Percentiles rank a stretch among this genome's conserved stretches.
Conservation (phyloP, 2,113 vertebrate species). For the Xiphophorus maculatus region DNA sequence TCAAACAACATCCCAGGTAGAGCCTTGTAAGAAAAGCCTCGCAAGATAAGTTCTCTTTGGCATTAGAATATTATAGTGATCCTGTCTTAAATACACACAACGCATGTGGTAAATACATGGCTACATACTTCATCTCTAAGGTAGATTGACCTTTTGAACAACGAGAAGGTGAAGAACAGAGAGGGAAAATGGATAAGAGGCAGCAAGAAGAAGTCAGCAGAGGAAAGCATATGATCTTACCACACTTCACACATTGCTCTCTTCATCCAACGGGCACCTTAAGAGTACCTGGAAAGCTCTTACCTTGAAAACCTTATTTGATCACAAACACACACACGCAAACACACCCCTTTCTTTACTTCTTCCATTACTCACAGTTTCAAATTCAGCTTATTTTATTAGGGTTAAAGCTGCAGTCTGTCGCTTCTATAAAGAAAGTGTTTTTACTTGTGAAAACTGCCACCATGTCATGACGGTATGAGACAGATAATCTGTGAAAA, state of each 20-base stretch:
- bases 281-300: conserved; percentile 68
- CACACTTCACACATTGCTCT: conserved; percentile 56
- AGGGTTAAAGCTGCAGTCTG: too few species aligned
- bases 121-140: conserved; percentile 20
- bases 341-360: conserved; percentile 2
- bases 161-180: conserved; percentile 34
- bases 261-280: conserved; percentile 47
- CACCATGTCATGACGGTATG: too few species aligned
- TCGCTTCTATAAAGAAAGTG: too few species aligned
- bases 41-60: neutral
- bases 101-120: neutral
- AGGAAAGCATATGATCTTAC: conserved; percentile 61
- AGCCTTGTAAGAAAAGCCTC: conserved; percentile 3
- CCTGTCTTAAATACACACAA: neutral
- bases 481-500: too few species aligned
- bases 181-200: conserved; percentile 48
- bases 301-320: conserved; percentile 59
- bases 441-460: too few species aligned
- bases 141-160: conserved; percentile 50
- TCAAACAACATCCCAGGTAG: neutral
- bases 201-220: conserved; percentile 20
- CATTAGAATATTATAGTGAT: neutral
- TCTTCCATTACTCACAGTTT: neutral
- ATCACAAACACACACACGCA: conserved; percentile 39
- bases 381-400: conserved; percentile 4